Evolutionary conservation across 2,797 vertebrate genomes (phyloP).

Genomic region (Xiphophorus birchmanni): DNA sequence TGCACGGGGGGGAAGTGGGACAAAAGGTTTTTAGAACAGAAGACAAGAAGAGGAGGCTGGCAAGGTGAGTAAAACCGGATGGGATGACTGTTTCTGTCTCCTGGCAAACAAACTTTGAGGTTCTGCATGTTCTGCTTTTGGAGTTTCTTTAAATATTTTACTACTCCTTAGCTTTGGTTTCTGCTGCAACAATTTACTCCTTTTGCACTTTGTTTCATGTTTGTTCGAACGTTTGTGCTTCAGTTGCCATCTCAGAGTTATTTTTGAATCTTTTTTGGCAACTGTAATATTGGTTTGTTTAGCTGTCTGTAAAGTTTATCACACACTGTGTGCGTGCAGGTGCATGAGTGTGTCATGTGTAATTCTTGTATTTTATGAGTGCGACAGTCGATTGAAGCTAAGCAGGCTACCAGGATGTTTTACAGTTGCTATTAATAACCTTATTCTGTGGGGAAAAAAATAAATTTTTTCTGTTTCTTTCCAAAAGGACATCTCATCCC

Average conservation of each 20-base stretch:
- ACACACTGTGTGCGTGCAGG: not conserved
- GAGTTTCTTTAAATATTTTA: slow-evolving; percentile 69
- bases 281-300: not conserved
- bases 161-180: slow-evolving; percentile 41
- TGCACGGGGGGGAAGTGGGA: slow-evolving; percentile 27
- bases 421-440: not conserved
- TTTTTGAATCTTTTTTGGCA: not conserved
- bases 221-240: slow-evolving; percentile 43
- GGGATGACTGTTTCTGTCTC: slow-evolving; percentile 28
- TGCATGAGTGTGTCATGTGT: not conserved
- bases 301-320: slow-evolving; percentile 26
- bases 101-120: not conserved
- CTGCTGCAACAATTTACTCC: slow-evolving; percentile 58
- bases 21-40: slow-evolving; percentile 27
- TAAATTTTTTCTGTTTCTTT: not conserved
- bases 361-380: not conserved
- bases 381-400: not conserved
- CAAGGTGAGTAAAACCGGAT: slow-evolving; percentile 30
- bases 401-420: not conserved
- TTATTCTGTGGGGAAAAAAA: not conserved
- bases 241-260: slow-evolving; percentile 15
- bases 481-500: not conserved
- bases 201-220: slow-evolving; percentile 45
- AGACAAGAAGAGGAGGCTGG: slow-evolving; percentile 15
- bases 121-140: slow-evolving; percentile 30